Conservation (phyloP, 2,797 vertebrate species). For the Fundulus diaphanus region DNA sequence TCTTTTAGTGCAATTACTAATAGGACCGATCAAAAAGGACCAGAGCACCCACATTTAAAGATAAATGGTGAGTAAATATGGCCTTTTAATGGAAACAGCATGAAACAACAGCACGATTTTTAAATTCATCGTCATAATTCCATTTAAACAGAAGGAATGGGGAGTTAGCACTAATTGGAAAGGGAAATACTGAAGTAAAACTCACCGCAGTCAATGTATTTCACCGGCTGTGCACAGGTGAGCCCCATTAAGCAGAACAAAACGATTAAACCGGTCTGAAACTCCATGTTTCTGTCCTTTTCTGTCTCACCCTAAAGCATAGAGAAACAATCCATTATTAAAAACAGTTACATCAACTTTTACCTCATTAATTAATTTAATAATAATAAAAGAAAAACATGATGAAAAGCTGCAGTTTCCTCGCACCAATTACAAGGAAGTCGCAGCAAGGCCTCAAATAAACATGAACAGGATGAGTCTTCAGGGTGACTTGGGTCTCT, state of each 20-base stretch:
- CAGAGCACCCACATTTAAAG: too few species aligned
- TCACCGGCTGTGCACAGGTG: constrained; percentile 68
- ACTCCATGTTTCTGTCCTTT: constrained; percentile 67
- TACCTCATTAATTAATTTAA: too few species aligned
- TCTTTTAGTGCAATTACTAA: background rate
- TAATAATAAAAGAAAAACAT: too few species aligned
- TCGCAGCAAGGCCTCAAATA: background rate
- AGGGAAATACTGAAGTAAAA: constrained; percentile 2
- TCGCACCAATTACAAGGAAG: background rate
- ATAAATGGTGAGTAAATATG: background rate
- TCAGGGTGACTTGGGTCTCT: background rate
- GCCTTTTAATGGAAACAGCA: background rate
- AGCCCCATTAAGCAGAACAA: constrained; percentile 68
- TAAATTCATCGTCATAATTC: background rate
- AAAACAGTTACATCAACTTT: background rate
- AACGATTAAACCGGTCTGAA: constrained; percentile 41
- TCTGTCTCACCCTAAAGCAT: constrained; percentile 2
- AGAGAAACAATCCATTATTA: background rate
- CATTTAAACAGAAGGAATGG: background rate
- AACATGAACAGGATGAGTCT: background rate
- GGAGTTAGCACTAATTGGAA: too few species aligned
- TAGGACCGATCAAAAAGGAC: too few species aligned
- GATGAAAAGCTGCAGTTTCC: background rate
- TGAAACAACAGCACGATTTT: background rate
- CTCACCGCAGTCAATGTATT: constrained; percentile 80